phyloP scores from a whole-genome alignment of 30 jellyfish, hydroid and myxozoan species.

The Aurelia sp. region DNA sequence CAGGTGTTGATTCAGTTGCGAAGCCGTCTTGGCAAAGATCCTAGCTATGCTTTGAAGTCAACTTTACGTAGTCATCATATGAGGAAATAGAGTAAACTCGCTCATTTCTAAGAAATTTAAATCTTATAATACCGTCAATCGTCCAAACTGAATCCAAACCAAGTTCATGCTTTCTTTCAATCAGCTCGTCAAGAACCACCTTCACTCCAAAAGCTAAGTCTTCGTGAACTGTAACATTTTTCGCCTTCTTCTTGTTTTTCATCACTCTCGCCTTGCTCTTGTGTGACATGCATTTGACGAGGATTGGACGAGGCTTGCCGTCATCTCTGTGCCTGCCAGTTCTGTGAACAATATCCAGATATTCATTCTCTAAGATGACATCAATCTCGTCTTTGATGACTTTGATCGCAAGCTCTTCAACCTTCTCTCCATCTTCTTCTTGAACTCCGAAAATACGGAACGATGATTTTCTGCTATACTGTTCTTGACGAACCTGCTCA shows the following conservation, averaged over 20 bases:
- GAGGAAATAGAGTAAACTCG: no score
- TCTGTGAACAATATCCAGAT: slow-evolving; percentile 26
- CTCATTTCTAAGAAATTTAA: no score
- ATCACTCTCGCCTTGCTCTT: slow-evolving; percentile 20
- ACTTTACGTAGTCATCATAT: no score
- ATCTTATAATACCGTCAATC: no score
- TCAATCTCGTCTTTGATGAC: slow-evolving; percentile 7
- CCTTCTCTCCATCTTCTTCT: slow-evolving; percentile 17
- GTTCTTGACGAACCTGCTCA: slow-evolving; percentile 18
- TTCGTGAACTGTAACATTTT: no score
- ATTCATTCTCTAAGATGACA: background rate
- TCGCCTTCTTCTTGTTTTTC: slow-evolving; percentile 2
- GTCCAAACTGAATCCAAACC: no score
- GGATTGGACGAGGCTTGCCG: slow-evolving; percentile 14
- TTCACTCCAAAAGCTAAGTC: no score
- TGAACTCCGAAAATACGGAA: background rate
- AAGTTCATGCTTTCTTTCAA: no score
- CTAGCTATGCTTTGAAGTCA: no score
- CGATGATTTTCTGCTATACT: slow-evolving; percentile 15
- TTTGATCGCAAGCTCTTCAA: background rate
- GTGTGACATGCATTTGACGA: slow-evolving; percentile 23
- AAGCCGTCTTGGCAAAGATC: no score
- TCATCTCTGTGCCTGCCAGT: slow-evolving; percentile 14
- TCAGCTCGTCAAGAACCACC: no score
- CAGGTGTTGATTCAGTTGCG: no score